Base-by-base conservation (phyloP, 2,888 invertebrate species). In the Thereva nobilitata region DNA sequence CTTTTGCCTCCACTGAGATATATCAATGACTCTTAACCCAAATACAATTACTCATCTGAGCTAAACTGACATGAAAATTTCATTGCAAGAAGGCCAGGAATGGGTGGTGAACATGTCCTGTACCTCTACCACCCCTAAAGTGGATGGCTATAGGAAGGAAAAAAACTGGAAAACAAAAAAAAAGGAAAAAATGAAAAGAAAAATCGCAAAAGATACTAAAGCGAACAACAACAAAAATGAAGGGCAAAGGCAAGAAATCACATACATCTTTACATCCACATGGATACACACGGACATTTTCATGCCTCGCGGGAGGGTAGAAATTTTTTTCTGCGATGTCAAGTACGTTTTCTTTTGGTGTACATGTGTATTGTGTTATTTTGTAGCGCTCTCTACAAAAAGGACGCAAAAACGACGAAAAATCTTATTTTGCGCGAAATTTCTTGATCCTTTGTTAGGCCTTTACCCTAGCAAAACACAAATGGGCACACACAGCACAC, bases 1-100 rank as follows among this genome's bases (percentile, higher is more conserved):
- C 68, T 68, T 57, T 68, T 67, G 69, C 70, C 67, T 69, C 68
- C 67, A 69, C 64, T 66, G 68, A 70, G 66, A 71, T 70, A 71
- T 72, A 73, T 72, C 73, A 73, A 73, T 73, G 73, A 72, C 72
- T 72, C 72, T 73, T 73, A 72, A 73, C 72, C 73, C 72, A 73
- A 72, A 73, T 73, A 73, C 71, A 73, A 73, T 72, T 72, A 72
- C 72, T 73, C 73, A 73, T 73, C 71, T 71, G 71, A 66, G 66
- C 66, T 56, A 70, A 68, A 68, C 68, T 70, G 70, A 66, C 70
- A 68, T 70, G 68, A 70, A 68, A 70, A 68, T 68, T 70, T 68
- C 70, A 66, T 70, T 69, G 67, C 64, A 64, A 59, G 53, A 64
- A 45, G 53, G 8, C 7, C 41, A 42, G 53, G 64, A 42, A 42